These are phyloP conservation scores for Oligia fasciuncula DNA, from an alignment of 2,888 invertebrate genomes.

Conservation along the genomic window DNA sequence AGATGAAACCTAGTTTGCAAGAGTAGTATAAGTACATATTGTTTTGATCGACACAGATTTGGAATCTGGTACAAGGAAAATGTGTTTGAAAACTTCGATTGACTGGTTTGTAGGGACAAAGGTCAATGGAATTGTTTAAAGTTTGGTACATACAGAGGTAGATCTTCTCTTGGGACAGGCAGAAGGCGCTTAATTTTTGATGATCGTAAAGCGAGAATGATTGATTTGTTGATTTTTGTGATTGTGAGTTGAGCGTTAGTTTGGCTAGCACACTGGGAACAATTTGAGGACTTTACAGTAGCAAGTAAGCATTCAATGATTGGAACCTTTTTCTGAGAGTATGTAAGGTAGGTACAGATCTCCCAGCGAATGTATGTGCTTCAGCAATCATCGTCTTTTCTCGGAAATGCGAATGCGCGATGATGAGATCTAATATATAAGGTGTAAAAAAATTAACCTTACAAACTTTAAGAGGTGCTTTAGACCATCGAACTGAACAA, in stretches of 20 bases:
- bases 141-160: too few relatives aligned
- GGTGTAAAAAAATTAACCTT: too few relatives aligned
- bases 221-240: neutral
- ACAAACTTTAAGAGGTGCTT: too few relatives aligned
- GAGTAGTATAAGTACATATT: constrained; percentile 40
- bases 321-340: neutral
- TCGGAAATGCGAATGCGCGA: neutral
- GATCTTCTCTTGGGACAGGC: too few relatives aligned
- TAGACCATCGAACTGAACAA: too few relatives aligned
- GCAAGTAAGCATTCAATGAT: neutral
- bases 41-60: constrained; percentile 41
- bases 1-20: constrained; percentile 47
- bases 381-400: neutral
- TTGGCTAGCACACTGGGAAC: neutral
- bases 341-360: neutral
- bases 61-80: constrained; percentile 49
- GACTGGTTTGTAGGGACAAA: neutral
- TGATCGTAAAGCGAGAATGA: neutral
- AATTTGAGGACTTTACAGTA: neutral
- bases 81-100: constrained; percentile 1
- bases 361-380: neutral
- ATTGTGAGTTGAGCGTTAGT: neutral
- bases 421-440: too few relatives aligned
- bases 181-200: neutral
- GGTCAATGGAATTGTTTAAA: too few relatives aligned